Evolutionary conservation across 2,797 vertebrate species (phyloP), one percentile per base, ranked within the genome.

Genomic region (Coccyzus lansbergi): DNA sequence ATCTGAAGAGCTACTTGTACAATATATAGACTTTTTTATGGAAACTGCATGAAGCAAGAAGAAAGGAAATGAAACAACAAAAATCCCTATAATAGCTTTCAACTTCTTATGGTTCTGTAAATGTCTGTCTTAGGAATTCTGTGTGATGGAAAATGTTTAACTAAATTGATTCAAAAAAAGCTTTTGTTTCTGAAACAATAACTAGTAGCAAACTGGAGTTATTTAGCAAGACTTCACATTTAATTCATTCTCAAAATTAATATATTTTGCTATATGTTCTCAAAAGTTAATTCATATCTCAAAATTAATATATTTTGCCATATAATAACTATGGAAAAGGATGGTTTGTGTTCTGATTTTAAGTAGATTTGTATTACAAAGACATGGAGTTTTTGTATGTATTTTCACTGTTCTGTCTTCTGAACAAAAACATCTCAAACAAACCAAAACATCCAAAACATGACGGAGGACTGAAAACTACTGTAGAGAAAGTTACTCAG

Each of bases 11-110:
- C 87, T 70, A 80, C 53, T 88, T 82, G 42, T 6, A 13, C 7
- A 78, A 40, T 55, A 38, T 64, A 83, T 86, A 62, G 55, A 36
- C 15, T 86, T 90, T 83, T 83, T 83, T 77, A 88, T 56, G 44
- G 60, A 59, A 95, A 86, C 14, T 8, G 34, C 33, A 56, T 80
- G 53, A 95, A 94, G 36, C n/a, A 83, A 71, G 40, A 74, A 83
- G 34, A 85, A 81, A 87, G 51, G 28, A 92, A 94, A 88, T 90
- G 55, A 83, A 96, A 90, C 42, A 89, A 91, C 42, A 87, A 55
- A 90, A 80, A 65, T 59, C 36, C 13, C 17, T 72, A 29, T 55
- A 80, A 88, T 58, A 71, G 33, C 28, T 82, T 94, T 68, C 82
- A 84, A 6, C 28, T 76, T 94, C 49, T 33, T 34, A 65, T 72